Percentiles rank a stretch among this genome's conserved stretches.
Conservation (phyloP, 2,888 invertebrate genomes). For the Hypomecis atomaria region DNA sequence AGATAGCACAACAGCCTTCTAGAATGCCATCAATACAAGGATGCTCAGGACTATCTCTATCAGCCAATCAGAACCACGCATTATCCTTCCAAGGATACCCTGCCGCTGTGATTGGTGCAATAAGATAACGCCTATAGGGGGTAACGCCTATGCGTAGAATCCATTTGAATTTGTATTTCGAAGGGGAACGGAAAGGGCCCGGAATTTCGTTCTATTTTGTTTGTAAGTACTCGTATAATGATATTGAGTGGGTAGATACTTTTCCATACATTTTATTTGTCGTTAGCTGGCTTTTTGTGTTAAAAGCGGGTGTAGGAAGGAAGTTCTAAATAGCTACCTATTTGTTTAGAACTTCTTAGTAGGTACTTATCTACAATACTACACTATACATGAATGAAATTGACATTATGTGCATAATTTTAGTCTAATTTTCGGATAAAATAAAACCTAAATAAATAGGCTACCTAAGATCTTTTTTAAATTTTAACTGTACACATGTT, state of each 20-base stretch:
- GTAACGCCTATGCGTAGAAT: constrained; percentile 70
- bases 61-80: constrained; percentile 63
- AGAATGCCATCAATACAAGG: constrained; percentile 62
- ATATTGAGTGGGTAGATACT: constrained; percentile 1
- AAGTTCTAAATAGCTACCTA: no score
- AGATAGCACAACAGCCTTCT: constrained; percentile 45
- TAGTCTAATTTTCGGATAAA: no score
- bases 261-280: neutral
- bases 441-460: no score
- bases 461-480: no score
- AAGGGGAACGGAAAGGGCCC: constrained; percentile 51
- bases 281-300: no score
- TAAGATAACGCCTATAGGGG: constrained; percentile 71
- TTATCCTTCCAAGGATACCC: constrained; percentile 79
- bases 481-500: no score
- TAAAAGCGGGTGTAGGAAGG: no score
- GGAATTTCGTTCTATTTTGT: constrained; percentile 13
- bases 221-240: neutral
- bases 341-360: no score
- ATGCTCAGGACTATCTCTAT: constrained; percentile 68
- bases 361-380: no score
- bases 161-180: constrained; percentile 76
- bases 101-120: constrained; percentile 69
- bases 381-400: no score
- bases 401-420: no score